A percentile compares a stretch with the other conserved stretches of the same genome.
Evolutionary conservation across 2,888 invertebrate species (phyloP).

Genomic region (Anarsia innoxiella): DNA sequence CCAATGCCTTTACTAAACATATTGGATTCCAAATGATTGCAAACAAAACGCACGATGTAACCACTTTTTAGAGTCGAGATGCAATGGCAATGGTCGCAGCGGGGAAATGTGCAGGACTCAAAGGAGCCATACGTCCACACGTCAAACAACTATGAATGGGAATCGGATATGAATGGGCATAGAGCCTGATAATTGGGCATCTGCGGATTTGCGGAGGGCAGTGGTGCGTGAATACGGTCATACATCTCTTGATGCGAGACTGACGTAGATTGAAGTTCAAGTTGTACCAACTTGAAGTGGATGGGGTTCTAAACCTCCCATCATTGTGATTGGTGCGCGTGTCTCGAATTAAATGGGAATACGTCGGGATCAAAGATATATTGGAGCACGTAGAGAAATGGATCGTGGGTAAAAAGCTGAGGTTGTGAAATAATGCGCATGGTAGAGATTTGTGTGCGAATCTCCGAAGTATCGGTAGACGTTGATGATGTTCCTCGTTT

Average conservation of each 20-base stretch:
- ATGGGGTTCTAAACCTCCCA: constrained; percentile 26
- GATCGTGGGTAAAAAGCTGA: constrained; percentile 22
- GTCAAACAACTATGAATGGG: constrained; percentile 25
- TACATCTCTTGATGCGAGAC: constrained; percentile 22
- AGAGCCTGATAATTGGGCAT: constrained; percentile 33
- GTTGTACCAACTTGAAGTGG: constrained; percentile 15
- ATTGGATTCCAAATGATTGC: too few species aligned
- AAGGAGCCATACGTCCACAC: too few species aligned
- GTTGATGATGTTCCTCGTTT: too few species aligned
- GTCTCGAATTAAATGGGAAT: constrained; percentile 35
- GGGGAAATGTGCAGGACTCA: too few species aligned
- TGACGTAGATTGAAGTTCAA: constrained; percentile 36
- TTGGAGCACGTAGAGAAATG: constrained; percentile 45
- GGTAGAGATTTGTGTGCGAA: constrained; percentile 2
- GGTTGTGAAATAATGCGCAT: constrained; percentile 19
- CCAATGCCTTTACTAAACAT: too few species aligned
- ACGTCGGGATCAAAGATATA: constrained; percentile 24
- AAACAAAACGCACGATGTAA: too few species aligned
- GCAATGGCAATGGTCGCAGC: too few species aligned
- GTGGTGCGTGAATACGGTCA: constrained; percentile 24
- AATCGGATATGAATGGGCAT: constrained; percentile 20
- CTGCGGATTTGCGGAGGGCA: constrained; percentile 26
- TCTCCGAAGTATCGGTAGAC: too few species aligned
- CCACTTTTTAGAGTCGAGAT: too few species aligned
- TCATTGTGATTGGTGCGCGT: constrained; percentile 33